Conservation (phyloP, 2,888 invertebrate genomes). For the Chesias legatella region DNA sequence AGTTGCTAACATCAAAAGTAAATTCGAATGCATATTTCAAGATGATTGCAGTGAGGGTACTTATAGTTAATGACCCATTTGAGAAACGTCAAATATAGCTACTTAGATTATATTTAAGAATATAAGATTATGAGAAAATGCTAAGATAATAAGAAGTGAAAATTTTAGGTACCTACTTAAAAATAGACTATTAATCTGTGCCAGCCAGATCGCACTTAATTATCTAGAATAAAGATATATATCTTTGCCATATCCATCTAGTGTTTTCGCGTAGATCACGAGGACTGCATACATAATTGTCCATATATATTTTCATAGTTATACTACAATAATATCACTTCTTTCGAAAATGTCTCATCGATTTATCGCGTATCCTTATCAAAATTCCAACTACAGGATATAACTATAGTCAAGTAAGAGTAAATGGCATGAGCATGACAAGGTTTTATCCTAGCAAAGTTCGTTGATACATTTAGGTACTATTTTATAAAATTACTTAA, state of each 20-base stretch:
- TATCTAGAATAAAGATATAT: background rate
- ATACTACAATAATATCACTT: conserved; percentile 12
- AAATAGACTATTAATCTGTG: conserved; percentile 33
- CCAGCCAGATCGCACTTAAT: conserved; percentile 44
- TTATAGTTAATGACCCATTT: no score
- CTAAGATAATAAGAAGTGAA: conserved; percentile 21
- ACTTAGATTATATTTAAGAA: conserved; percentile 11
- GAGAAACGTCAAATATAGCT: background rate
- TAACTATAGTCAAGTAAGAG: background rate
- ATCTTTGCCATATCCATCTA: background rate
- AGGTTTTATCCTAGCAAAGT: background rate
- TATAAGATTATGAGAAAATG: conserved; percentile 26
- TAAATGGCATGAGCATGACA: background rate
- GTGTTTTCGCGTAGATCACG: conserved; percentile 7
- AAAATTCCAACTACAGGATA: background rate
- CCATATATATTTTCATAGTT: conserved; percentile 2
- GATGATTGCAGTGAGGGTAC: no score
- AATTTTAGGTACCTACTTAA: conserved; percentile 18
- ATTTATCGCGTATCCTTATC: conserved; percentile 1
- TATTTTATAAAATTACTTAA: background rate
- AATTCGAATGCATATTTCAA: no score
- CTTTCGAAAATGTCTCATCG: conserved; percentile 3
- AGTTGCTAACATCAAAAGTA: no score
- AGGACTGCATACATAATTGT: conserved; percentile 5
- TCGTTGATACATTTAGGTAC: conserved; percentile 1